These are phyloP conservation scores for Dolichallabes microphthalmus DNA, from an alignment of 2,113 vertebrate species.

Conservation along the genomic window DNA sequence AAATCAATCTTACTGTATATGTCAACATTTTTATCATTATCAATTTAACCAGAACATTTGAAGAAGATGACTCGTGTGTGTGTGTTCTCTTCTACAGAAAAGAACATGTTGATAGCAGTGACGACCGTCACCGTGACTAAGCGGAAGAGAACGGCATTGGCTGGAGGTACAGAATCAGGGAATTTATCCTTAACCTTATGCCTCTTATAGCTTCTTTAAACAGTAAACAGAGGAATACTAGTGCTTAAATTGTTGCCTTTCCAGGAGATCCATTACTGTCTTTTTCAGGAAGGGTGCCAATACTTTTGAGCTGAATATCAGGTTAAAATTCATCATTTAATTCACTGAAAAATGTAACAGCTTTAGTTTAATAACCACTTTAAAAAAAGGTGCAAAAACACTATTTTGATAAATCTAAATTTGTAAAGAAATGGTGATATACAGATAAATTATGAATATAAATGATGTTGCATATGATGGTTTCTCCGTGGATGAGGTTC, in stretches of 20 bases:
- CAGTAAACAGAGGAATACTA: background rate
- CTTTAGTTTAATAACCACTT: background rate
- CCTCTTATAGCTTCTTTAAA: background rate
- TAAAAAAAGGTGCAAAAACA: too few relatives aligned
- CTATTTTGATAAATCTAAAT: background rate
- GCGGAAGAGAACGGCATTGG: conserved; percentile 64
- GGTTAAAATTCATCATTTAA: background rate
- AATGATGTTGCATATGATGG: background rate
- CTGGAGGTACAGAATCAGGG: conserved; percentile 63
- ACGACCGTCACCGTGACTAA: conserved; percentile 68
- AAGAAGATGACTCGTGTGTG: background rate
- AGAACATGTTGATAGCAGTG: conserved; percentile 60
- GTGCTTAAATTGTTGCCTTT: background rate
- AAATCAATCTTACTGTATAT: background rate
- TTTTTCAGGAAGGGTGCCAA: background rate
- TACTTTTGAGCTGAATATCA: background rate
- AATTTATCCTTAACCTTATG: background rate
- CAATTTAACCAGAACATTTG: background rate
- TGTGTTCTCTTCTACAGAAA: conserved; percentile 55
- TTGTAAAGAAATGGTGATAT: background rate
- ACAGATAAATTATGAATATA: background rate
- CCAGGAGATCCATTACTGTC: background rate
- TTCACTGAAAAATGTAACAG: background rate
- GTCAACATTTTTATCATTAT: background rate
- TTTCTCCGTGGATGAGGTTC: background rate